Evolutionary conservation across 2,888 invertebrate genomes (phyloP).

Genomic region (Xestobium rufovillosum): DNA sequence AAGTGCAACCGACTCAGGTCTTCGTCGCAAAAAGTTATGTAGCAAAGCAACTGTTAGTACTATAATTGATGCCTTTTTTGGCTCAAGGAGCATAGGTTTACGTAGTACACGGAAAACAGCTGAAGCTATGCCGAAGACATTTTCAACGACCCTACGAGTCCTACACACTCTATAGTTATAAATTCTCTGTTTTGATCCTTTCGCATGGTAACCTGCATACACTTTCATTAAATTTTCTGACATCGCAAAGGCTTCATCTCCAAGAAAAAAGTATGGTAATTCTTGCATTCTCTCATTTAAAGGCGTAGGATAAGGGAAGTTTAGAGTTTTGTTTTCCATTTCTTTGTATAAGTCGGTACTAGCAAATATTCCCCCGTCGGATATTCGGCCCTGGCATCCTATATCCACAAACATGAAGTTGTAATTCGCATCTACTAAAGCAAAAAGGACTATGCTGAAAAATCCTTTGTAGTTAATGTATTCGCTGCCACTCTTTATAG

Average conservation of each 20-base stretch:
- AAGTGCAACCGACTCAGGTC: conserved; percentile 18
- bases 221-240: conserved; percentile 22
- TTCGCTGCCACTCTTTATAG: too few relatives aligned
- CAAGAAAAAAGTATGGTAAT: conserved; percentile 27
- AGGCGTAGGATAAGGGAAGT: conserved; percentile 13
- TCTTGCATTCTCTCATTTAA: conserved; percentile 14
- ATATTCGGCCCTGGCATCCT: conserved; percentile 5
- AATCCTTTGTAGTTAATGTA: too few relatives aligned
- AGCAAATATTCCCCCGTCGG: too few relatives aligned
- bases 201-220: conserved; percentile 15
- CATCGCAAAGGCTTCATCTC: conserved; percentile 24
- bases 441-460: too few relatives aligned
- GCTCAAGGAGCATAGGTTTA: conserved; percentile 25
- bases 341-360: conserved; percentile 12
- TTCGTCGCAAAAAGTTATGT: conserved; percentile 26
- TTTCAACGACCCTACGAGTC: too few relatives aligned
- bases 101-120: conserved; percentile 22
- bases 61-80: conserved; percentile 23
- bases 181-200: conserved; percentile 19
- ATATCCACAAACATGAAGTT: too few relatives aligned
- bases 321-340: conserved; percentile 9
- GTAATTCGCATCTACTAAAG: too few relatives aligned
- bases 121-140: conserved; percentile 14
- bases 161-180: too few relatives aligned
- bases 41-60: conserved; percentile 20